Base-by-base conservation (phyloP, 2,888 invertebrate genomes). In the Camptogramma bilineatum region DNA sequence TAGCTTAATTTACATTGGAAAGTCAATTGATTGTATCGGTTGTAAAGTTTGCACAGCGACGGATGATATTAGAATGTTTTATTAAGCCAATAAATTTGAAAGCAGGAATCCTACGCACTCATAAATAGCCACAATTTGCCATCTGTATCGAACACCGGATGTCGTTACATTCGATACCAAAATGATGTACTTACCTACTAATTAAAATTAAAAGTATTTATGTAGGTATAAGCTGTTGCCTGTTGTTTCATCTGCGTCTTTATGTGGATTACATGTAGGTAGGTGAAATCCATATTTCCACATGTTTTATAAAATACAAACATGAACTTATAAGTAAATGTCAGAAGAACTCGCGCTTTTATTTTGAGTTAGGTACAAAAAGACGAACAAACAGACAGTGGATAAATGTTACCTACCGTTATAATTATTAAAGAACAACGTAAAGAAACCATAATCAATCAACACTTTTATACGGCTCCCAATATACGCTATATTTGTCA, bases 81-180 rank as follows among this genome's bases (percentile, higher is more conserved):
- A 83, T 75, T 73, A 73, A 66, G 39, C 52, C 71, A 79, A 80
- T 83, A 82, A 83, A 83, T 75, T 75, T 74, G 77, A 78, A 84
- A 81, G 77, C 75, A 69, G 74, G 74, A 79, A 79, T 77, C 76
- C 76, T 81, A 78, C 76, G 70, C 75, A 62, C 63, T 64, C 64
- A 73, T 79, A 74, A 77, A 77, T 77, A 75, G 52, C 57, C 48
- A 74, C 66, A 69, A 70, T 70, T 75, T 70, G 73, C 67, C 64
- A 72, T 71, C 59, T 68, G 65, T 73, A 71, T 62, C 66, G 68
- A 73, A 81, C 74, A 77, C 79, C 83, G 80, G 83, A 84, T 79
- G 78, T 78, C 73, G 75, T 78, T 77, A 77, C 64, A 61, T 72
- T 70, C 73, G 72, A 77, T 77, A 62, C 71, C 76, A 71, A 64